phyloP scores from a whole-genome alignment of 2,113 vertebrate genomes.

The Herpetotheres cachinnans region DNA sequence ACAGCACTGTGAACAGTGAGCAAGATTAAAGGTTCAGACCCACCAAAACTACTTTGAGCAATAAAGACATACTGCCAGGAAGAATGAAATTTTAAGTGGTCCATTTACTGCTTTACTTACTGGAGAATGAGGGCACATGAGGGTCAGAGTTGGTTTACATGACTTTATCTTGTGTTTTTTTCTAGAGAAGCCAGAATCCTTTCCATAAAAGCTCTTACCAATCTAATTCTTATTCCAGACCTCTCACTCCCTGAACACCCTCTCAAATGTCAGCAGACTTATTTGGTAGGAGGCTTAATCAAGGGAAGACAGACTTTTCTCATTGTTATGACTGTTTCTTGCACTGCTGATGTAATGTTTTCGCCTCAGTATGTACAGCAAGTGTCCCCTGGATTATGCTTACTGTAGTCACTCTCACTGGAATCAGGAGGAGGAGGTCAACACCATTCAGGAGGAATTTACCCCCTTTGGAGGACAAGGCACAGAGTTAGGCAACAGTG shows the following conservation, averaged over 20 bases:
- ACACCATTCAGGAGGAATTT: background rate
- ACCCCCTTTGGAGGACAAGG: background rate
- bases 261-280: constrained; percentile 24
- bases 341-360: background rate
- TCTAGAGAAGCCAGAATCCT: background rate
- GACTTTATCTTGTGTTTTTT: constrained; percentile 19
- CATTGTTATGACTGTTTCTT: background rate
- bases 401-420: background rate
- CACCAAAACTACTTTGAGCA: background rate
- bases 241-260: background rate
- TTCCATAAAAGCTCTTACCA: background rate
- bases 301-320: background rate
- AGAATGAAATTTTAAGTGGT: background rate
- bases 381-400: background rate
- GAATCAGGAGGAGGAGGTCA: background rate
- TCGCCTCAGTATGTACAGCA: background rate
- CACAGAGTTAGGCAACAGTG: background rate
- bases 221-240: constrained; percentile 3
- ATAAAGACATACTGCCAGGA: background rate
- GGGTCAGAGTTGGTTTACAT: background rate
- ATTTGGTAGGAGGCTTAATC: background rate
- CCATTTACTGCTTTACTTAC: background rate
- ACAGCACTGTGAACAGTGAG: background rate
- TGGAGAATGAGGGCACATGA: background rate
- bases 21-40: background rate